These are phyloP conservation scores for Paragorgia papillata DNA, from an alignment of 92 coral and sea anemone genomes.

Conservation along the genomic window DNA sequence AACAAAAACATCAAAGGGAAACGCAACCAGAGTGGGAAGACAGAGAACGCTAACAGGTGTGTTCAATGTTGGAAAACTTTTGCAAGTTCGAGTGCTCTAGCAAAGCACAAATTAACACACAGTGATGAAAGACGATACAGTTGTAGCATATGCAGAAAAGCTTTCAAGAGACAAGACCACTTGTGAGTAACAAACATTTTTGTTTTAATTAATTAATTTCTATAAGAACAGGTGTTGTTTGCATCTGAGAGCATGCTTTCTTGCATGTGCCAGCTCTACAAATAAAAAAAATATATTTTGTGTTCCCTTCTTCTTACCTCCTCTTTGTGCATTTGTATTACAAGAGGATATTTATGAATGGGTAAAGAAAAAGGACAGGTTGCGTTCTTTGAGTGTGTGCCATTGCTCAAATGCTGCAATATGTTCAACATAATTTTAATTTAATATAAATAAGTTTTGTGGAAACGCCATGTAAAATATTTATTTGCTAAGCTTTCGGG, in stretches of 20 bases:
- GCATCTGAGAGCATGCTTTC: too few relatives aligned
- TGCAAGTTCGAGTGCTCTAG: constrained; percentile 97
- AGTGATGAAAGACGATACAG: constrained; percentile 97
- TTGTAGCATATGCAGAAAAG: constrained; percentile 90
- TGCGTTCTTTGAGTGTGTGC: constrained; percentile 26
- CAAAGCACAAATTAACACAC: constrained; percentile 96
- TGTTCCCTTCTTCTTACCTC: constrained; percentile 52
- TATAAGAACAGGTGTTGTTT: too few relatives aligned
- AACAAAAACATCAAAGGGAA: constrained; percentile 45
- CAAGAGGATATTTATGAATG: constrained; percentile 42
- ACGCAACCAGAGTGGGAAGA: constrained; percentile 42
- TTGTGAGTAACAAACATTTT: constrained; percentile 95
- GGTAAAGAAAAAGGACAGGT: constrained; percentile 18
- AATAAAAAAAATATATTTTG: too few relatives aligned
- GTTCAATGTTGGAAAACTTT: constrained; percentile 89
- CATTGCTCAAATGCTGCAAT: constrained; percentile 19
- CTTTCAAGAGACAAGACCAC: constrained; percentile 97
- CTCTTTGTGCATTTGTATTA: constrained; percentile 20
- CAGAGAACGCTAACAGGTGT: constrained; percentile 61
- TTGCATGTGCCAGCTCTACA: too few relatives aligned
- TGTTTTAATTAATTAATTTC: too few relatives aligned
- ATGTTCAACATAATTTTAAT: constrained; percentile 18
- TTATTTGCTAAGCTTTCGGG: too few relatives aligned
- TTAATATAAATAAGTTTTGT: too few relatives aligned
- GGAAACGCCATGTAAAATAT: too few relatives aligned